These are phyloP conservation scores for Solenopsis fugax DNA, from an alignment of 1,140 invertebrate species.

Conservation along the genomic window DNA sequence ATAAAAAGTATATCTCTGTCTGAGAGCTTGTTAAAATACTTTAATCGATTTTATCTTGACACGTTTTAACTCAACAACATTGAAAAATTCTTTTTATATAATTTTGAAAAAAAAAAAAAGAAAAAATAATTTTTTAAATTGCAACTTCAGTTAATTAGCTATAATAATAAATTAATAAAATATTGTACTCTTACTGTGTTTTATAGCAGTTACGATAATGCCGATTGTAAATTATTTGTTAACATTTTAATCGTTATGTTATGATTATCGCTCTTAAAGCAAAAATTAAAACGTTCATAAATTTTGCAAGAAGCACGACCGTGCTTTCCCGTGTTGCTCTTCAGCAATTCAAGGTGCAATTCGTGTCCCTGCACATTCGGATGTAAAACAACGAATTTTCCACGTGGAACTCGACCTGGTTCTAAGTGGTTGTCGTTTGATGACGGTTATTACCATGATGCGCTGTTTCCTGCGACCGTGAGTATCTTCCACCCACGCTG, in stretches of 20 bases:
- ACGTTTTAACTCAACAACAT: not conserved
- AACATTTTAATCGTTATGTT: too few species aligned
- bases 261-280: not conserved
- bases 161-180: not conserved
- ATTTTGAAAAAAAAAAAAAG: not conserved
- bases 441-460: slow-evolving; percentile 87
- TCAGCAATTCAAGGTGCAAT: not conserved
- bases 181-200: not conserved
- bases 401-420: slow-evolving; percentile 78
- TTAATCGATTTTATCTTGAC: not conserved
- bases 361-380: slow-evolving; percentile 51
- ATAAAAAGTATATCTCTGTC: not conserved
- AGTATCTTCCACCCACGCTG: slow-evolving; percentile 80
- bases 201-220: not conserved
- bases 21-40: not conserved
- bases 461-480: slow-evolving; percentile 86
- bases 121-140: not conserved
- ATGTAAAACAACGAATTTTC: slow-evolving; percentile 76
- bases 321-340: slow-evolving; percentile 33
- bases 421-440: slow-evolving; percentile 86
- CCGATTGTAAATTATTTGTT: not conserved
- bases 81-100: not conserved
- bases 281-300: not conserved
- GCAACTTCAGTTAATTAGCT: not conserved
- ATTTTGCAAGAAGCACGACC: not conserved